Evolutionary conservation across 35 echinoderm and acorn worm species (phyloP).

Genomic region (Patiria miniata): DNA sequence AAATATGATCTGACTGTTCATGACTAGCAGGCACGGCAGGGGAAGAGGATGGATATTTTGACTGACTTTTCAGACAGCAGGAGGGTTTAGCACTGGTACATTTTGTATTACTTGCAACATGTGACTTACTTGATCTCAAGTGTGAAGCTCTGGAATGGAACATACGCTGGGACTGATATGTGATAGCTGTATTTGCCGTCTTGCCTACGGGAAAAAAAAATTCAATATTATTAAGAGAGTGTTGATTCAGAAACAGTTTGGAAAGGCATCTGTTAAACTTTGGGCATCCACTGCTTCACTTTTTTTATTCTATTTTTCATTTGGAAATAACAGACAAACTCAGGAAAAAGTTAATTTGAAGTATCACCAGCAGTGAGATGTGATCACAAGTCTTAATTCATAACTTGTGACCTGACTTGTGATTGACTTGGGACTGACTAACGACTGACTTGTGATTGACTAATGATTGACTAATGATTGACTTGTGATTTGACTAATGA

Average conservation of each 20-base stretch:
- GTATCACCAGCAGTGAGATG: neutral
- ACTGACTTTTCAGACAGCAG: no score
- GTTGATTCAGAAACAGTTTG: neutral
- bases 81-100: no score
- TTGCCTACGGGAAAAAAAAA: neutral
- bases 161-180: neutral
- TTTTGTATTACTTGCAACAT: no score
- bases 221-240: neutral
- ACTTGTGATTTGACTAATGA: no score
- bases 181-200: conserved; percentile 38
- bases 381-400: neutral
- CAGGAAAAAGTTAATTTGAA: neutral
- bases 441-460: no score
- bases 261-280: neutral
- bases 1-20: no score
- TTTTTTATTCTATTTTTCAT: neutral
- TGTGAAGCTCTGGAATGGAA: neutral
- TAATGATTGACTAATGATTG: no score
- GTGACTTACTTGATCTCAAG: conserved; percentile 56
- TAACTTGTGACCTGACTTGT: neutral
- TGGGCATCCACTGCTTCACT: neutral
- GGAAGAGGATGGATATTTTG: no score
- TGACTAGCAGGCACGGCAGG: no score
- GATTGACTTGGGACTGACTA: no score
- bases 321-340: neutral